phyloP scores from a whole-genome alignment of 2,888 invertebrate genomes.

The Lysandra bellargus region DNA sequence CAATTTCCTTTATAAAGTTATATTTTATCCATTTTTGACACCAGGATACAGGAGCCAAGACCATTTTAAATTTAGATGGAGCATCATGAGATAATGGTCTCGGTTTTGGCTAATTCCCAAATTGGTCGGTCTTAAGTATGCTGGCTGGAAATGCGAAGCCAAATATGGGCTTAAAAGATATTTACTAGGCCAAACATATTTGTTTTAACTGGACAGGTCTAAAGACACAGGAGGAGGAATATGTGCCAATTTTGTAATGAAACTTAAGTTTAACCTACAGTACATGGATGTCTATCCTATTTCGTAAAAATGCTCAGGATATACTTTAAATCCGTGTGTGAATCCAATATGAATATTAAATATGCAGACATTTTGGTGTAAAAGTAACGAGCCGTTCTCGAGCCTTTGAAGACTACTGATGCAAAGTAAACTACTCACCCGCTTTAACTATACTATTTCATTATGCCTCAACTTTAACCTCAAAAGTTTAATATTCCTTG shows the following conservation, averaged over 20 bases:
- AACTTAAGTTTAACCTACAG: neutral
- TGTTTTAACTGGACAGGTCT: slow-evolving; percentile 9
- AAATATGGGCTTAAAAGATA: slow-evolving; percentile 15
- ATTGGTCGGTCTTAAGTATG: neutral
- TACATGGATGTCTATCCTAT: too few relatives aligned
- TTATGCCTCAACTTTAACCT: neutral
- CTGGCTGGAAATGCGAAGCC: neutral
- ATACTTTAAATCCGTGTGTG: too few relatives aligned
- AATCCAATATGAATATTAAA: too few relatives aligned
- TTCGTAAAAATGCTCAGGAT: too few relatives aligned
- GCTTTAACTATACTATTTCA: neutral
- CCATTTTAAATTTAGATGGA: slow-evolving; percentile 4
- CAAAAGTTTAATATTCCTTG: neutral
- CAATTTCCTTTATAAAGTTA: neutral
- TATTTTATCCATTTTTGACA: neutral
- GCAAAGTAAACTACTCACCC: neutral
- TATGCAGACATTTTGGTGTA: neutral
- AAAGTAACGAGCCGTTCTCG: neutral
- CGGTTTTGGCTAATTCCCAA: slow-evolving; percentile 12
- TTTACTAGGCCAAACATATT: slow-evolving; percentile 11
- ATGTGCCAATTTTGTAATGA: slow-evolving; percentile 1
- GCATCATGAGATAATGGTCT: neutral
- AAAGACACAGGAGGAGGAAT: neutral
- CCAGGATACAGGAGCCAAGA: neutral
- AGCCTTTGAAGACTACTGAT: too few relatives aligned